Base-by-base conservation (phyloP, 2,888 invertebrate species). In the Celastrina argiolus region DNA sequence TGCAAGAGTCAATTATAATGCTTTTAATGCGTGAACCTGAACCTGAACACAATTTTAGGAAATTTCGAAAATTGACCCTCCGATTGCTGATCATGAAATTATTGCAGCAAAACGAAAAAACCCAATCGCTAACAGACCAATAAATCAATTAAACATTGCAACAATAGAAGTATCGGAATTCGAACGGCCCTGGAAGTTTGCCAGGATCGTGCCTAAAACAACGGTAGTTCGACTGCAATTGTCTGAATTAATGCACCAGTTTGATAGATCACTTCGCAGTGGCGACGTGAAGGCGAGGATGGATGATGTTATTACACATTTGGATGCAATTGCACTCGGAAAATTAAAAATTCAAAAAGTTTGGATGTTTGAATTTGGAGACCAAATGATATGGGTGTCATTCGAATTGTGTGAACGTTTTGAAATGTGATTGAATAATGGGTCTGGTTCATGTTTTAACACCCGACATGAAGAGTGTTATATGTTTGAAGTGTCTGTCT, bases 231-330 rank as follows among this genome's bases (percentile, higher is more conserved):
- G 69, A 67, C 70, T 74, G 70, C 74, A 72, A 75, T 74, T 72
- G 74, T 76, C 74, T 74, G 76, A 78, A 78, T 78, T 75, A 75
- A 78, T 78, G 78, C 76, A 72, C 66, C 74, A 69, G 70, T 70
- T 76, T 76, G 78, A 77, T 76, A 73, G 76, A 77, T 76, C 74
- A 74, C 73, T 68, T 71, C 68, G 73, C 71, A 70, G 68, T 68
- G 68, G 70, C 73, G 73, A 73, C 71, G 70, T 68, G 71, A 69
- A 69, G 70, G 67, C 69, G 68, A 56, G 68, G 34, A 71, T 69
- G 69, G 69, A 74, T 71, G 72, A 71, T 68, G 71, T 73, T 70
- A 72, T 73, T 70, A 71, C 70, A 69, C 63, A 66, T 67, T 70
- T 67, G 59, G 51, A 63, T 68, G 67, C 67, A 51, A 26, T 51